Percentiles rank a stretch among this genome's conserved stretches.
phyloP scores from a whole-genome alignment of 2,113 vertebrate genomes.

The Antidorcas marsupialis region DNA sequence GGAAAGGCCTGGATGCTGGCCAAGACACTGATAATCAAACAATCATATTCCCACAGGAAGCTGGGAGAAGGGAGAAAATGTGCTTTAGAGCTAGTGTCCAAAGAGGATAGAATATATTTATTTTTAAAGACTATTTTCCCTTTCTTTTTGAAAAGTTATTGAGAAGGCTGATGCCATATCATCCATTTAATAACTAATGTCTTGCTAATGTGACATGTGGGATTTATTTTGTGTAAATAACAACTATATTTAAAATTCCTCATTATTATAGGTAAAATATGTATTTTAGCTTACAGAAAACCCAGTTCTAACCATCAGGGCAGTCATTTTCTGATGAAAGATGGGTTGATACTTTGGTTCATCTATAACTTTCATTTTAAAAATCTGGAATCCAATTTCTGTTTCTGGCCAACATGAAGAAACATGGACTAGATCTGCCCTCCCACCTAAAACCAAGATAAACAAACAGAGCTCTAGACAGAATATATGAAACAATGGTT shows the following conservation, averaged over 20 bases:
- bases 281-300: neutral
- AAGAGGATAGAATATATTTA: neutral
- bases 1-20: neutral
- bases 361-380: neutral
- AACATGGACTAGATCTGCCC: neutral
- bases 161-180: neutral
- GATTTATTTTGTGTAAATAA: neutral
- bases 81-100: neutral
- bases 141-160: conserved; percentile 29
- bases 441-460: neutral
- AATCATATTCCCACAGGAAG: neutral
- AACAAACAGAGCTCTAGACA: neutral
- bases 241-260: conserved; percentile 7
- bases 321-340: neutral
- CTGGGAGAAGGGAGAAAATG: neutral
- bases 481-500: neutral
- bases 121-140: neutral
- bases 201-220: neutral
- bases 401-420: neutral
- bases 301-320: neutral
- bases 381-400: conserved; percentile 24
- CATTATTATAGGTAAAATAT: neutral
- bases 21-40: neutral
- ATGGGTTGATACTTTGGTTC: neutral
- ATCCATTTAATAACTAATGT: neutral